phyloP scores from a whole-genome alignment of 2,113 vertebrate genomes.

The Catharus bicknelli region DNA sequence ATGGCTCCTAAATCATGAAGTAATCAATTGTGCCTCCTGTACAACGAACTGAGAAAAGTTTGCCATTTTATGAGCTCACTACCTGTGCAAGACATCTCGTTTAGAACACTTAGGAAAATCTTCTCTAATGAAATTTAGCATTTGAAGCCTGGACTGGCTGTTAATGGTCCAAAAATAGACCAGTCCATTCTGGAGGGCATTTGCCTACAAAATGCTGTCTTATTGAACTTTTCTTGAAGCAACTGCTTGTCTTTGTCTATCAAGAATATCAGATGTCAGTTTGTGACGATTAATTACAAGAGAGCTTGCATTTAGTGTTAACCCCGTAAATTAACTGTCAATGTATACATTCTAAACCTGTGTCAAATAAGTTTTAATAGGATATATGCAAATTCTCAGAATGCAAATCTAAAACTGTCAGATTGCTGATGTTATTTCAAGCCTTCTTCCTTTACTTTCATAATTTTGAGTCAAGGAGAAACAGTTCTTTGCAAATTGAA shows the following conservation, averaged over 20 bases:
- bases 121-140: slow-evolving; percentile 64
- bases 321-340: slow-evolving; percentile 70
- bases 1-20: slow-evolving; percentile 6
- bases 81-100: slow-evolving; percentile 14
- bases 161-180: slow-evolving; percentile 65
- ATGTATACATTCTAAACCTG: slow-evolving; percentile 52
- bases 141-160: slow-evolving; percentile 58
- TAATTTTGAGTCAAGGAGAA: slow-evolving; percentile 59
- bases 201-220: slow-evolving; percentile 49
- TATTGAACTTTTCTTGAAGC: slow-evolving; percentile 57
- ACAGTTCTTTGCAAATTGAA: slow-evolving; percentile 25
- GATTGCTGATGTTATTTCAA: slow-evolving; percentile 64
- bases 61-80: slow-evolving; percentile 59
- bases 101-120: slow-evolving; percentile 60
- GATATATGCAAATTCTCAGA: slow-evolving; percentile 71
- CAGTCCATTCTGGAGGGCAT: slow-evolving; percentile 10
- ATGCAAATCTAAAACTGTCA: slow-evolving; percentile 64
- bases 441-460: neutral
- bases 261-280: slow-evolving; percentile 63
- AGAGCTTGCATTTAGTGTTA: slow-evolving; percentile 63
- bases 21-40: slow-evolving; percentile 48
- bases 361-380: slow-evolving; percentile 66
- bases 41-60: slow-evolving; percentile 53
- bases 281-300: slow-evolving; percentile 65
- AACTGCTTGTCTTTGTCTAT: slow-evolving; percentile 68